phyloP scores from a whole-genome alignment of 1,140 invertebrate species.

The Drosophila auraria region DNA sequence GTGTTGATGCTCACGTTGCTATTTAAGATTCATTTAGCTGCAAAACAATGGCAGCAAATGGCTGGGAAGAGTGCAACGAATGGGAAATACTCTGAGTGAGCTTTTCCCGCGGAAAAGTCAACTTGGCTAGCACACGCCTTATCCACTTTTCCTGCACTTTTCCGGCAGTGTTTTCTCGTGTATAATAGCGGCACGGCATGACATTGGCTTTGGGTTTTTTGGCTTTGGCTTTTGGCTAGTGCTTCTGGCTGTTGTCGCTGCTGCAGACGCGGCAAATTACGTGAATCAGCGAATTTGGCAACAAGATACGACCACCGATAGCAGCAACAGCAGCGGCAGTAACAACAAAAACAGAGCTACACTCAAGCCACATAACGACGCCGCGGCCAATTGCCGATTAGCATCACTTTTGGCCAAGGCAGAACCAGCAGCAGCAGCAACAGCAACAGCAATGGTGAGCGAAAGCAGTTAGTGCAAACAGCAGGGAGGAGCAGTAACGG shows the following conservation, averaged over 20 bases:
- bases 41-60: slow-evolving; percentile 41
- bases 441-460: slow-evolving; percentile 20
- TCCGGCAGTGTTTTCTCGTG: slow-evolving; percentile 12
- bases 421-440: not conserved
- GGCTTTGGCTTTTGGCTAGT: slow-evolving; percentile 25
- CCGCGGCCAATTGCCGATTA: slow-evolving; percentile 77
- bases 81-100: slow-evolving; percentile 25
- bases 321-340: slow-evolving; percentile 20
- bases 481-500: slow-evolving; percentile 11
- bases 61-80: slow-evolving; percentile 23
- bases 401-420: slow-evolving; percentile 52
- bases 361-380: slow-evolving; percentile 57
- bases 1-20: slow-evolving; percentile 43
- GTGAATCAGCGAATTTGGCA: slow-evolving; percentile 70
- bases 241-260: slow-evolving; percentile 35
- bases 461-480: slow-evolving; percentile 23
- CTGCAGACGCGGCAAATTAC: slow-evolving; percentile 51
- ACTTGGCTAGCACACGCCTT: slow-evolving; percentile 8
- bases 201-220: slow-evolving; percentile 34
- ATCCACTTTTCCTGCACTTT: slow-evolving; percentile 19
- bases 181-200: slow-evolving; percentile 36
- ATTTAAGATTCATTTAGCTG: slow-evolving; percentile 63
- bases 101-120: slow-evolving; percentile 17
- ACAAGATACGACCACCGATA: slow-evolving; percentile 59
- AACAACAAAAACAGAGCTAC: slow-evolving; percentile 35